Evolutionary conservation across 2,797 vertebrate species (phyloP), one percentile per base, ranked within the genome.

Genomic region (Peromyscus aztecus): DNA sequence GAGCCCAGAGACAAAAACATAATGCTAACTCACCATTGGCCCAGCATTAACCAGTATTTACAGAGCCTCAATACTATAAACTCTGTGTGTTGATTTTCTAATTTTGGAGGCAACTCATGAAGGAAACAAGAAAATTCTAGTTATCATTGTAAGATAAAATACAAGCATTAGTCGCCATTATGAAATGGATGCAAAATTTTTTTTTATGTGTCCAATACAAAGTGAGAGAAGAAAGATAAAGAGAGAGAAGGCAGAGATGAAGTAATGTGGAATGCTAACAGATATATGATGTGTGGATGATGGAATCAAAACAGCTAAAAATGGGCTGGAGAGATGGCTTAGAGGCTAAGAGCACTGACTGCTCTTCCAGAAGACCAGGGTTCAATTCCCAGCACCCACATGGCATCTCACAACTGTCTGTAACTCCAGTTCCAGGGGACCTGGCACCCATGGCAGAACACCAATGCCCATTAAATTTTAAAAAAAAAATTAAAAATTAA

Each of bases 101-200:
- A 82, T 83, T 93, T 90, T 71, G 46, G 75, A 95, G 76, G n/a
- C 95, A 95, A 14, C 86, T 65, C 13, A n/a, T 94, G 77, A 31
- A 86, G 34, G 95, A 87, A 82, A 49, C 63, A 81, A 63, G 43
- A 93, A 75, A 81, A 52, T 29, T 6, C 88, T 81, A 63, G 17
- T 59, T 63, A 6, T n/a, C 85, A 13, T 52, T 90, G 27, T 85
- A 89, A 85, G 55, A 75, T 23, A 52, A 12, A 81, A 63, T 80
- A 77, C 88, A 90, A 93, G 46, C 86, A 34, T 29, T 69, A 92
- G 59, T 40, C 83, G 55, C 23, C 31, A 11, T 69, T 67, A 92
- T 34, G 86, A 81, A 94, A 13, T 52, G 94, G n/a, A 55, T 21
- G n/a, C 59, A 92, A 81, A 69, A 23, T 37, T 61, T 11, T 67